Evolutionary conservation across 2,888 invertebrate species (phyloP), one percentile per base, ranked within the genome.

Genomic region (Hemicrepidius hirtus): DNA sequence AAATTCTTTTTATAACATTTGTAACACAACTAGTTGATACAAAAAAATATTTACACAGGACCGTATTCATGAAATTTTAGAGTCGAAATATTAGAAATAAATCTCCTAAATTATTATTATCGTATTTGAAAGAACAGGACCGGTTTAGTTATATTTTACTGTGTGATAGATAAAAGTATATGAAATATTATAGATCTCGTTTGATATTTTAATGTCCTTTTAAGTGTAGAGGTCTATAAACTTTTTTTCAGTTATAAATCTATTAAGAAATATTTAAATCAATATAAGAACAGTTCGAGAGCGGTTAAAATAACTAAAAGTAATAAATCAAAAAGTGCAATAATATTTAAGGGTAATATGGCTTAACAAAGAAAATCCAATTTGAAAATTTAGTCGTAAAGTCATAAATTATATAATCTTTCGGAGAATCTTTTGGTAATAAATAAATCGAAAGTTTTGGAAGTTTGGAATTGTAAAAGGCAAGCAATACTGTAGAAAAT

Each of bases 371-470:
- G 62, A 32, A 60, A 68, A 49, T 62, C 50, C 68, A 60, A 68
- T 68, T 62, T 62, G 12, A 37, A 55, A 65, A 65, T 65, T 65
- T 65, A 37, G 53, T 53, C 37, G 40, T 50, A 35, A 68, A 24
- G 60, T 40, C 68, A 18, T 68, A 68, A 68, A 68, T 68, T 60
- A 68, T 60, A 46, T 20, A 68, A 68, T 68, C 59, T 40, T 57
- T 53, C 37, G n/a, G 41, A 50, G 50, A 66, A 68, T 68, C 63
- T 37, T 57, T 64, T 16, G 40, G 65, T 40, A 59, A 59, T 71
- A 71, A 71, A 71, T 71, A 66, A 59, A 66, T 70, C 49, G 65
- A 60, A 59, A 55, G 64, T 53, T 70, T 57, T n/a, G n/a, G 24
- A 44, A 44, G 28, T 35, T 50, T 35, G 16, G 13, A 59, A 65